Base-by-base conservation (phyloP, 2,797 vertebrate species). In the Sebastes kiyomatsui region DNA sequence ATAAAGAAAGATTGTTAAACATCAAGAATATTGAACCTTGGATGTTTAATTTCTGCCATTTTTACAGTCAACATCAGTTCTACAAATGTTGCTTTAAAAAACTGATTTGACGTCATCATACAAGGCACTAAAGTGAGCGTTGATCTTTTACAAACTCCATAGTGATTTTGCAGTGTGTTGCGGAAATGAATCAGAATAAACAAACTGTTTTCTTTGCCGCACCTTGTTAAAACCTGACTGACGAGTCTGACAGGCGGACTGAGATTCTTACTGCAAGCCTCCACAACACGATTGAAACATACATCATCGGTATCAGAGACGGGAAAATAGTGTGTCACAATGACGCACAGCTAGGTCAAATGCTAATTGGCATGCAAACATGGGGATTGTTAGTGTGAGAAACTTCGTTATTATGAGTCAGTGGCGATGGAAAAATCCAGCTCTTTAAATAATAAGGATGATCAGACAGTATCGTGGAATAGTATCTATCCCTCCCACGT, bases 151-250 rank as follows among this genome's bases (percentile, higher is more conserved):
- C 3, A 38, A 6, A 25, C 22, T 68, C 56, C 25, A 4, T 64
- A 1, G 22, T 67, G 25, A 28, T 72, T 81, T 82, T 65, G 3
- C 12, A 38, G 33, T 49, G 87, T 72, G 76, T 61, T 42, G 12
- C 0, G 1, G 14, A 82, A 81, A 56, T 67, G 46, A 81, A 64
- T 82, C 7, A 3, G 33, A 72, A 56, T 69, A 77, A 90, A 89
- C 56, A 82, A 68, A 59, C 0, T 2, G 4, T 64, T 83, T 76
- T 59, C 23, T 56, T n/a, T 25, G 61, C 67, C 60, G 2, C 86
- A 82, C 88, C 88, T 87, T 20, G 7, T 12, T 32, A 1, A 55
- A 91, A 90, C 92, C 76, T 49, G 93, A 88, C 14, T 1, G 69
- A 81, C 93, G 3, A 68, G 93, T 85, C 61, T 0, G 49, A 85